phyloP scores from a whole-genome alignment of 2,113 vertebrate genomes.

The Zapus hudsonius region DNA sequence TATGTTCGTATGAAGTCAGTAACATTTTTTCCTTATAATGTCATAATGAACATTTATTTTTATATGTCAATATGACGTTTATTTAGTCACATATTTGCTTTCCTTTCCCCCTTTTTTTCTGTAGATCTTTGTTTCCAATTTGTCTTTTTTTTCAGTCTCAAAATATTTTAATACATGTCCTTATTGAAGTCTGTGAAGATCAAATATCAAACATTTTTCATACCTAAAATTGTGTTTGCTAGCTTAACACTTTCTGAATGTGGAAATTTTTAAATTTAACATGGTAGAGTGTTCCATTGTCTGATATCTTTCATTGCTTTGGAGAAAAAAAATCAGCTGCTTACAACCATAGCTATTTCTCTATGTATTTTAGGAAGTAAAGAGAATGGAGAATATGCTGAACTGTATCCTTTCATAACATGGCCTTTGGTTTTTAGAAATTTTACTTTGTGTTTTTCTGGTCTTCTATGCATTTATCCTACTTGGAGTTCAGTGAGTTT shows the following conservation, averaged over 20 bases:
- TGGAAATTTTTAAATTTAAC: background rate
- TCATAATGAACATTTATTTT: background rate
- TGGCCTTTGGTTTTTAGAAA: background rate
- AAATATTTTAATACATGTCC: background rate
- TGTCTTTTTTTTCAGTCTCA: slow-evolving; percentile 11
- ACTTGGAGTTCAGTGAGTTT: background rate
- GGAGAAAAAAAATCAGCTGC: slow-evolving; percentile 19
- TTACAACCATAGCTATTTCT: background rate
- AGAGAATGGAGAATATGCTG: rapidly evolving
- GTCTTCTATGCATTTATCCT: background rate
- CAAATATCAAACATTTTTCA: background rate
- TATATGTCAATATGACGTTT: background rate
- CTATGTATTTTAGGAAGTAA: background rate
- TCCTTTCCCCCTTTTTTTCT: slow-evolving; percentile 7
- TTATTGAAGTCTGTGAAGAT: background rate
- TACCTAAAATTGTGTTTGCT: slow-evolving; percentile 18
- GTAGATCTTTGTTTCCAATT: background rate
- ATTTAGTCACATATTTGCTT: background rate
- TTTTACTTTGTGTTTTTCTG: slow-evolving; percentile 7
- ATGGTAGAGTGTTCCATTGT: slow-evolving; percentile 29
- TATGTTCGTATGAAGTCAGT: background rate
- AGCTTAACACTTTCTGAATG: background rate
- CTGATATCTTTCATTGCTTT: background rate
- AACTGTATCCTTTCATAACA: background rate
- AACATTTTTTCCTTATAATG: background rate